These are phyloP conservation scores for Sarcophaga variegata DNA, from an alignment of 2,888 invertebrate species.

Conservation along the genomic window DNA sequence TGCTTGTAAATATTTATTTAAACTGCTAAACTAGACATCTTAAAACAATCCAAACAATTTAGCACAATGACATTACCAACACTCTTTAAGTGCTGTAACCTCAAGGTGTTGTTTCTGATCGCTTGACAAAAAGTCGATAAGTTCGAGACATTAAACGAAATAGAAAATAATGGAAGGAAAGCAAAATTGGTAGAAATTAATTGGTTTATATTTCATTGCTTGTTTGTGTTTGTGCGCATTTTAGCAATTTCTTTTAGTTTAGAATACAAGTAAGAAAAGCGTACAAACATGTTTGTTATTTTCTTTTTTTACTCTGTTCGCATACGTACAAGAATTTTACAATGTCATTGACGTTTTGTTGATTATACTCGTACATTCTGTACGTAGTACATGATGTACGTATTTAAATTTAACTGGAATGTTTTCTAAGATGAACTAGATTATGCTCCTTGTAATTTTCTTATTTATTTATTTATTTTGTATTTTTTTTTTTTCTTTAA, in stretches of 20 bases:
- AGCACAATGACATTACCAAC: not conserved
- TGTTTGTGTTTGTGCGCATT: not conserved
- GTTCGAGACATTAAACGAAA: constrained; percentile 37
- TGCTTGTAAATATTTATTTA: not conserved
- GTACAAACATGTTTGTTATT: constrained; percentile 12
- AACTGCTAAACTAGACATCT: not conserved
- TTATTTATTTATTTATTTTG: not conserved
- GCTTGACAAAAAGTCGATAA: constrained; percentile 46
- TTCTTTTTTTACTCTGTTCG: no score
- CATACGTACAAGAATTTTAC: not conserved
- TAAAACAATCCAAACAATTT: not conserved
- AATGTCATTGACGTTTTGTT: constrained; percentile 55
- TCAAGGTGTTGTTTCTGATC: constrained; percentile 29
- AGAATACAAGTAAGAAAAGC: not conserved
- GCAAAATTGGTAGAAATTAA: constrained; percentile 37
- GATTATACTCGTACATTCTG: not conserved
- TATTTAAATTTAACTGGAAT: not conserved
- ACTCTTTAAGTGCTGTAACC: constrained; percentile 3
- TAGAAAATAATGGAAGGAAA: not conserved
- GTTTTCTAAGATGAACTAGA: constrained; percentile 1
- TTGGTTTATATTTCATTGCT: constrained; percentile 40
- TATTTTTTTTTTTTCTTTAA: not conserved
- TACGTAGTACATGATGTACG: not conserved
- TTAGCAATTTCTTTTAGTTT: not conserved
- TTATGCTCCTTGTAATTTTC: not conserved